Evolutionary conservation across 2,888 invertebrate species (phyloP).

Genomic region (Acanthosepion pharaonis): DNA sequence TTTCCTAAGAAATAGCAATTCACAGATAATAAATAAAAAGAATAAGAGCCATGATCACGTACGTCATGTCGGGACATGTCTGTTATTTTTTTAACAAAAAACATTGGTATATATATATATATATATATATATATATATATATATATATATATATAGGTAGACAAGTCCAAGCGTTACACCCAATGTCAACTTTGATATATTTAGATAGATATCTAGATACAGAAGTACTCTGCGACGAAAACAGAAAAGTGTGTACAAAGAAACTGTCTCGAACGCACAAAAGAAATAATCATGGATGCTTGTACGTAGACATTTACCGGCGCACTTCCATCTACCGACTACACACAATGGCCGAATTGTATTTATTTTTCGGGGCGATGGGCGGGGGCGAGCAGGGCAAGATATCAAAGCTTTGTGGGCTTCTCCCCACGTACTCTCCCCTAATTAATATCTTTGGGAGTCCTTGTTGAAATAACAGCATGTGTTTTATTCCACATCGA

Average conservation of each 20-base stretch:
- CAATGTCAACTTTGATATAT: neutral
- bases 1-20: too few relatives aligned
- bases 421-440: neutral
- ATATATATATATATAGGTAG: too few relatives aligned
- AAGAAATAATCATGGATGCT: too few relatives aligned
- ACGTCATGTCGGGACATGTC: too few relatives aligned
- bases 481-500: conserved; percentile 38
- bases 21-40: too few relatives aligned
- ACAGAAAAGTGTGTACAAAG: neutral
- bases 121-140: too few relatives aligned
- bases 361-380: neutral
- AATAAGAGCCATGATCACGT: too few relatives aligned
- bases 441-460: conserved; percentile 37
- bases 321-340: neutral
- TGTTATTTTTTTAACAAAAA: too few relatives aligned
- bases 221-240: neutral
- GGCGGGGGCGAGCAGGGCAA: too few relatives aligned
- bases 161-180: neutral
- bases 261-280: too few relatives aligned
- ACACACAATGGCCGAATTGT: neutral
- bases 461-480: conserved; percentile 40
- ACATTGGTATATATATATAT: too few relatives aligned
- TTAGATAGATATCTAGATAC: neutral
- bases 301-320: neutral
- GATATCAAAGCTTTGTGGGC: neutral